Evolutionary conservation across 30 jellyfish, hydroid and myxozoan species (phyloP).

Genomic region (Pseudorhiza aurosa): DNA sequence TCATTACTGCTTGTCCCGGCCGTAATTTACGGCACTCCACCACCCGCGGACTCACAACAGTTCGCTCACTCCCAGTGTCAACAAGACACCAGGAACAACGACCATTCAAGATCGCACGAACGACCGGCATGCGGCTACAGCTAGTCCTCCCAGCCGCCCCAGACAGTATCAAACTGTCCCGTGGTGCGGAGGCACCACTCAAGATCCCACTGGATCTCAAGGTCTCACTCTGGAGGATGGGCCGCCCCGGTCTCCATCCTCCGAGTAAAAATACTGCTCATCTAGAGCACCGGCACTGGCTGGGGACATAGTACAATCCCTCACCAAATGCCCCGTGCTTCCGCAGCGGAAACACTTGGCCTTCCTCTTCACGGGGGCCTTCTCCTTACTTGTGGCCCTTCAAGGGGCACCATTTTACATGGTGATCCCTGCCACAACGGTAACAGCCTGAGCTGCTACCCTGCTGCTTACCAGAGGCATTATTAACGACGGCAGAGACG

Average conservation of each 20-base stretch:
- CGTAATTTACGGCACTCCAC: too few species aligned
- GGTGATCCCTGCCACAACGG: constrained; percentile 18
- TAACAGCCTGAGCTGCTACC: constrained; percentile 10
- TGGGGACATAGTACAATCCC: neutral
- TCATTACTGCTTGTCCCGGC: constrained; percentile 20
- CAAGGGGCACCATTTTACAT: neutral
- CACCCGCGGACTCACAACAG: constrained; percentile 8
- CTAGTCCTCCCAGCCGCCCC: constrained; percentile 36
- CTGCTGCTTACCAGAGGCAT: constrained; percentile 8
- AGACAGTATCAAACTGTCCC: constrained; percentile 28
- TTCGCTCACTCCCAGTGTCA: constrained; percentile 15
- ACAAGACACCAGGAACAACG: constrained; percentile 11
- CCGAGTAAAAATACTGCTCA: neutral
- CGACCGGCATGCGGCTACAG: constrained; percentile 14
- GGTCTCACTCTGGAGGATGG: neutral
- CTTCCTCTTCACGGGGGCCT: neutral
- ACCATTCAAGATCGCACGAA: constrained; percentile 16
- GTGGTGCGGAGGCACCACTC: constrained; percentile 3
- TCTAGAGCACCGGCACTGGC: neutral
- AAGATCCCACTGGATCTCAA: neutral
- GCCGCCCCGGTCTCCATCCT: constrained; percentile 35
- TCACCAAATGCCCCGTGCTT: neutral
- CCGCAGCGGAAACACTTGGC: neutral
- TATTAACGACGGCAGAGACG: neutral
- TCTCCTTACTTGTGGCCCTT: neutral